Percentiles rank a stretch among this genome's conserved stretches.
phyloP scores from a whole-genome alignment of 1,140 invertebrate genomes.

The Apis dorsata region DNA sequence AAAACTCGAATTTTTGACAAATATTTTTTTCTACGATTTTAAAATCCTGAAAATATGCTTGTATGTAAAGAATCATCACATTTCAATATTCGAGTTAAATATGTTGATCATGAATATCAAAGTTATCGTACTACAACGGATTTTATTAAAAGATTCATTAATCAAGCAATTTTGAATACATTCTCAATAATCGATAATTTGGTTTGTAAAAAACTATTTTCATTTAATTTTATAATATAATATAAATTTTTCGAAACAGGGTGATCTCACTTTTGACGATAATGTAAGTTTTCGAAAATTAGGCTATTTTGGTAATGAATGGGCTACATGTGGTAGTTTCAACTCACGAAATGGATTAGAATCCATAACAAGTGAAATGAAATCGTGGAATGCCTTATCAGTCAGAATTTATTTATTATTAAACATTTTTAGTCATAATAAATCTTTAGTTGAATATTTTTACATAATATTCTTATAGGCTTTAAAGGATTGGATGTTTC shows the following conservation, averaged over 20 bases:
- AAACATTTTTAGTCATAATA: neutral
- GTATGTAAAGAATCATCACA: neutral
- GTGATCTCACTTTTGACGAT: neutral
- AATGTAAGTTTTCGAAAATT: slow-evolving; percentile 1
- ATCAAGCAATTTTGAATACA: neutral
- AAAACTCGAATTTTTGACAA: slow-evolving; percentile 13
- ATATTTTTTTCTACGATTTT: neutral
- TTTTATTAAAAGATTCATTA: slow-evolving; percentile 42
- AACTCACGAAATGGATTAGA: slow-evolving; percentile 28
- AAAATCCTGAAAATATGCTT: slow-evolving; percentile 10
- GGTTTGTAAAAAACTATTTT: slow-evolving; percentile 29
- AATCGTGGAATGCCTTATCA: slow-evolving; percentile 60
- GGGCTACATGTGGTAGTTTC: slow-evolving; percentile 56
- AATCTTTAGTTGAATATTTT: neutral
- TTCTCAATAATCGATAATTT: slow-evolving; percentile 38
- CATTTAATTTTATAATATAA: neutral
- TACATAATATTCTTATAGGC: slow-evolving; percentile 43
- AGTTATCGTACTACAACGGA: neutral
- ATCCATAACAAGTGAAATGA: slow-evolving; percentile 61
- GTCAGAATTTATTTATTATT: slow-evolving; percentile 27
- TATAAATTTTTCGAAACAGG: slow-evolving; percentile 2
- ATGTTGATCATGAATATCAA: neutral
- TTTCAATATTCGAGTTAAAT: neutral
- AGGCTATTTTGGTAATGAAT: slow-evolving; percentile 25
- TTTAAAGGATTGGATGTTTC: slow-evolving; percentile 65